Evolutionary conservation across 2,797 vertebrate species (phyloP).

Genomic region (Coreius guichenoti): DNA sequence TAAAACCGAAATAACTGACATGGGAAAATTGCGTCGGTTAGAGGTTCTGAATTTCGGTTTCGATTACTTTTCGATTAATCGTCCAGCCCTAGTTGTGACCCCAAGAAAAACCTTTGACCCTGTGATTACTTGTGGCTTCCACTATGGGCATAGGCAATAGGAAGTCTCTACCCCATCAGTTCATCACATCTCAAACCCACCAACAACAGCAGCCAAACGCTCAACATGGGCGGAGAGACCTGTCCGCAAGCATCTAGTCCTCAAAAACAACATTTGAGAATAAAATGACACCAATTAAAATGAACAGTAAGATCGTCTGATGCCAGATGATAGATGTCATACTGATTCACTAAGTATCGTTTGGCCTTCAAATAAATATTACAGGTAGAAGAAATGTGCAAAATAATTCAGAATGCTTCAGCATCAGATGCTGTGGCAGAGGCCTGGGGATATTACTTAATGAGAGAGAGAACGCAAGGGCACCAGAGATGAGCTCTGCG

Average conservation of each 20-base stretch:
- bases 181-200: conserved; percentile 27
- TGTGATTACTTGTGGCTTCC: background rate
- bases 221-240: background rate
- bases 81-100: no score
- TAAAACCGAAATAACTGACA: no score
- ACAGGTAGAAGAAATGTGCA: conserved; percentile 53
- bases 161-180: conserved; percentile 4
- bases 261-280: conserved; percentile 27
- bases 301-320: conserved; percentile 38
- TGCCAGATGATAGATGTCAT: conserved; percentile 50
- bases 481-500: conserved; percentile 34
- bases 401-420: conserved; percentile 54
- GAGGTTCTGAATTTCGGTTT: no score
- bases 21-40: no score
- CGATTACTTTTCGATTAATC: no score
- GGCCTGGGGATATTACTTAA: conserved; percentile 53
- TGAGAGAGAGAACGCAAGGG: conserved; percentile 43
- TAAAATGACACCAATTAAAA: conserved; percentile 49
- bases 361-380: conserved; percentile 51
- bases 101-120: background rate
- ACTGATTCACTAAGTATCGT: conserved; percentile 33
- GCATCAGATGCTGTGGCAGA: conserved; percentile 29
- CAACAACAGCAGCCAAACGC: conserved; percentile 12
- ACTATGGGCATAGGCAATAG: background rate
- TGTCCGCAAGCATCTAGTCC: conserved; percentile 24